These are phyloP conservation scores for Acanthosepion esculentum DNA, from an alignment of 2,888 invertebrate species.

Conservation along the genomic window DNA sequence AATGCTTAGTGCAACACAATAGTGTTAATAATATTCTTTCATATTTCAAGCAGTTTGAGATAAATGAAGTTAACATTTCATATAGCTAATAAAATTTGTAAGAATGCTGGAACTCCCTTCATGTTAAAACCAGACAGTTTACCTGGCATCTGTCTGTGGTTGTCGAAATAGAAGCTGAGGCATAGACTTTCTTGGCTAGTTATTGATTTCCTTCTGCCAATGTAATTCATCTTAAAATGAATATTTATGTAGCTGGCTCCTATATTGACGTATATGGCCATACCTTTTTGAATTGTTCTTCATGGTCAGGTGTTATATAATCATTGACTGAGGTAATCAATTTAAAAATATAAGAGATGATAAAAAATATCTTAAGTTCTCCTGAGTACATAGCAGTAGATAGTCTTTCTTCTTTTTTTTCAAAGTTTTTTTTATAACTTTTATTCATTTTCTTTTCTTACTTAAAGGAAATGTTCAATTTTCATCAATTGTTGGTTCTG, in stretches of 20 bases:
- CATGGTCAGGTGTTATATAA: slow-evolving; percentile 11
- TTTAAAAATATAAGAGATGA: background rate
- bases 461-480: slow-evolving; percentile 20
- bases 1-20: no score
- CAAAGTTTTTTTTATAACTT: background rate
- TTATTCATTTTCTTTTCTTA: background rate
- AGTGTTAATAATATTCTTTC: no score
- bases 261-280: background rate
- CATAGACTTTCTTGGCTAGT: background rate
- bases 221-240: background rate
- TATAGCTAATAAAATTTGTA: background rate
- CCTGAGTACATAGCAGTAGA: background rate
- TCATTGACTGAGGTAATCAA: background rate
- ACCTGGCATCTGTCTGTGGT: background rate
- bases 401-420: background rate
- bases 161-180: background rate
- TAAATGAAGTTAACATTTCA: no score
- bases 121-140: background rate
- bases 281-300: background rate
- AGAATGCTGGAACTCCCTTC: background rate
- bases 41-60: no score
- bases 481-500: background rate
- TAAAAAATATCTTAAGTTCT: background rate
- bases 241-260: background rate
- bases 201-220: slow-evolving; percentile 12